A percentile compares a stretch with the other conserved stretches of the same genome.
Evolutionary conservation across 1,140 invertebrate species (phyloP).

Genomic region (Zaprionus taronus): DNA sequence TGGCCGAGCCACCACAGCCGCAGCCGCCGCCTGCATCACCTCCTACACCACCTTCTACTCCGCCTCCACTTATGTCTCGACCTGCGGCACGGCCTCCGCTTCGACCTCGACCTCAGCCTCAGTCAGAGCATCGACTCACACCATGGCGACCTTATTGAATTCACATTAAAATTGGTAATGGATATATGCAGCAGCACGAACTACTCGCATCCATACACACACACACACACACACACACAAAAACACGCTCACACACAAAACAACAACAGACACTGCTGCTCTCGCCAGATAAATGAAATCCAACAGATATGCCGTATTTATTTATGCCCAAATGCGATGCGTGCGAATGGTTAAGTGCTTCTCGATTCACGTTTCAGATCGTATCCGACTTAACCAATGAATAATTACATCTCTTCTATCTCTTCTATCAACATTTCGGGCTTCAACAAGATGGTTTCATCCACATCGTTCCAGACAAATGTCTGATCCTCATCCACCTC

Average conservation of each 20-base stretch:
- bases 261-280: neutral
- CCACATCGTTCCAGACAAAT: neutral
- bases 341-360: constrained; percentile 51
- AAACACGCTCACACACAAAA: neutral
- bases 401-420: constrained; percentile 18
- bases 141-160: constrained; percentile 66
- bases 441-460: neutral
- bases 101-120: neutral
- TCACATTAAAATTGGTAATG: constrained; percentile 79
- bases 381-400: neutral
- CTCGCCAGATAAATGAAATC: constrained; percentile 55
- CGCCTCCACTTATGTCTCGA: neutral
- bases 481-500: neutral
- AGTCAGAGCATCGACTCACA: neutral
- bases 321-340: constrained; percentile 53
- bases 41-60: neutral
- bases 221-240: neutral
- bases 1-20: constrained; percentile 7
- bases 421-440: neutral
- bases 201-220: constrained; percentile 40
- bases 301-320: constrained; percentile 38
- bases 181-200: constrained; percentile 60
- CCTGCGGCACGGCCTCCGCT: neutral
- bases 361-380: neutral
- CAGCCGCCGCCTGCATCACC: neutral